A percentile compares a stretch with the other conserved stretches of the same genome.
Evolutionary conservation across 2,113 vertebrate genomes (phyloP).

Genomic region (Nothobranchius kuhntae): DNA sequence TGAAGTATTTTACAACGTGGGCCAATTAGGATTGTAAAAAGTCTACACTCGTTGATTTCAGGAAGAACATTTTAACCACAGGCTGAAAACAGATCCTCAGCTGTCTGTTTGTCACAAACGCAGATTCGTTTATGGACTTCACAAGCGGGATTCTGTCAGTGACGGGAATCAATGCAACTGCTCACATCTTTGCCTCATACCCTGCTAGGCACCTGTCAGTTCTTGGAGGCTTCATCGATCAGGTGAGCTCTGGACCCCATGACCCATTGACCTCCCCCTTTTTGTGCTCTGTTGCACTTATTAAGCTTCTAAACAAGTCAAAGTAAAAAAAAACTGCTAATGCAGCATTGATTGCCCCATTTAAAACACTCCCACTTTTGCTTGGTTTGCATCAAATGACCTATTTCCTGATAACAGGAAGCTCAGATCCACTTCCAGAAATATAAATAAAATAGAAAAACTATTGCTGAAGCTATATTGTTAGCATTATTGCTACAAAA

Average conservation of each 20-base stretch:
- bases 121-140: constrained; percentile 91
- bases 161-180: constrained; percentile 91
- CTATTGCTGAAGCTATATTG: no score
- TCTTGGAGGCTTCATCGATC: constrained; percentile 89
- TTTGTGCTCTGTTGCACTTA: constrained; percentile 5
- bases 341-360: constrained; percentile 71
- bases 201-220: constrained; percentile 87
- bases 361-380: constrained; percentile 53
- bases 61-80: neutral
- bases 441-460: no score
- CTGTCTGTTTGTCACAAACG: constrained; percentile 31
- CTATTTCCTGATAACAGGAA: constrained; percentile 52
- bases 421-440: constrained; percentile 24
- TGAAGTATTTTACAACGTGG: constrained; percentile 55
- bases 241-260: constrained; percentile 78
- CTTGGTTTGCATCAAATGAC: constrained; percentile 59
- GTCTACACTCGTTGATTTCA: no score
- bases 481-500: no score
- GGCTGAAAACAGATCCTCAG: neutral
- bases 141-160: constrained; percentile 86
- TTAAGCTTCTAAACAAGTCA: constrained; percentile 37
- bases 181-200: constrained; percentile 95
- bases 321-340: constrained; percentile 55
- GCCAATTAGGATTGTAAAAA: no score
- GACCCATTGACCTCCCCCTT: constrained; percentile 26